These are phyloP conservation scores for Tetranychus truncatus DNA, from an alignment of 2,888 invertebrate genomes.

Conservation along the genomic window DNA sequence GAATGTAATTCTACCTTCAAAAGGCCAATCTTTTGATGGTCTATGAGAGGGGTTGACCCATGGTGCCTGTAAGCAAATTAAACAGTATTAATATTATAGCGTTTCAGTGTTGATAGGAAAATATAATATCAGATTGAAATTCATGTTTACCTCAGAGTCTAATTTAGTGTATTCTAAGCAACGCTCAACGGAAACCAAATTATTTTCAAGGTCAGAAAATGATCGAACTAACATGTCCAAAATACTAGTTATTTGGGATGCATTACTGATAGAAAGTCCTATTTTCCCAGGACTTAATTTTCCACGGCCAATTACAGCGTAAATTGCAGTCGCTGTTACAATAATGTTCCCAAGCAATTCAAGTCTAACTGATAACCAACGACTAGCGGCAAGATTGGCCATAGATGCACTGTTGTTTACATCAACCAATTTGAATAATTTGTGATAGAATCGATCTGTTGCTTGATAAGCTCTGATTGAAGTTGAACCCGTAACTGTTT, in stretches of 20 bases:
- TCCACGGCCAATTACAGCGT: constrained; percentile 38
- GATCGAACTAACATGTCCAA: constrained; percentile 19
- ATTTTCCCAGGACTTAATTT: constrained; percentile 45
- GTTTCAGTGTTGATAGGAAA: too few species aligned
- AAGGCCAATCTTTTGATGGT: constrained; percentile 55
- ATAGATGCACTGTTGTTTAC: constrained; percentile 32
- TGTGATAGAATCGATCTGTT: constrained; percentile 32
- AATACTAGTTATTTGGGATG: constrained; percentile 29
- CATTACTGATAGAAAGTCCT: constrained; percentile 38
- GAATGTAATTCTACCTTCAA: constrained; percentile 57
- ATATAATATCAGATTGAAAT: too few species aligned
- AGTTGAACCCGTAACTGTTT: constrained; percentile 37
- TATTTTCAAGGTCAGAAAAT: constrained; percentile 20
- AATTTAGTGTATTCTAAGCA: constrained; percentile 19
- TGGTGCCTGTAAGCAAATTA: too few species aligned
- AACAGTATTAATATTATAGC: too few species aligned
- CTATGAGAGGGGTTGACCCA: constrained; percentile 29
- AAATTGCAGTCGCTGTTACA: constrained; percentile 40
- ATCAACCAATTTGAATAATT: constrained; percentile 38
- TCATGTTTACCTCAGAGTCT: constrained; percentile 20
- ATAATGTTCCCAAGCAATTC: constrained; percentile 41
- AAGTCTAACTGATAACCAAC: constrained; percentile 36
- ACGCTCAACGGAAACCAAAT: constrained; percentile 24
- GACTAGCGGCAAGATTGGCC: constrained; percentile 27
- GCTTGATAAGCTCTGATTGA: constrained; percentile 31